Evolutionary conservation across 2,888 invertebrate species (phyloP).

Genomic region (Agonum fuliginosum): DNA sequence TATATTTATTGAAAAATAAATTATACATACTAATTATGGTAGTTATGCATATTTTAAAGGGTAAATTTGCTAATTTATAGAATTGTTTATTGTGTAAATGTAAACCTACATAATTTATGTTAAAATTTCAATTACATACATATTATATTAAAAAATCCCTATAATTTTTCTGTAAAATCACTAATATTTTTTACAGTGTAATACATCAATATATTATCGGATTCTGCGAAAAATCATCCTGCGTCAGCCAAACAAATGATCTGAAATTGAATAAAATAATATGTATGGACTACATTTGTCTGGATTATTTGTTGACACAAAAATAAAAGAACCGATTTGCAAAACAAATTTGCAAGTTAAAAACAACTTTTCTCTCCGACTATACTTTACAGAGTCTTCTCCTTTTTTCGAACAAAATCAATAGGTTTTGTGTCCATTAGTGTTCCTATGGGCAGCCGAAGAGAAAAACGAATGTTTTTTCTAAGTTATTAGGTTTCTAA

Average conservation of each 20-base stretch:
- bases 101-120: too few relatives aligned
- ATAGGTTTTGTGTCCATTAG: slow-evolving; percentile 45
- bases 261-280: neutral
- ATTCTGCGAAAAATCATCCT: neutral
- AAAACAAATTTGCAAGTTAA: neutral
- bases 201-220: too few relatives aligned
- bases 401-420: slow-evolving; percentile 35
- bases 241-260: neutral
- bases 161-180: too few relatives aligned
- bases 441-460: neutral
- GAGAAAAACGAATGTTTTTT: slow-evolving; percentile 33
- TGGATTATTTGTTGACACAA: slow-evolving; percentile 18
- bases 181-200: too few relatives aligned
- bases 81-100: too few relatives aligned
- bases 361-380: slow-evolving; percentile 7
- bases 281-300: neutral
- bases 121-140: too few relatives aligned
- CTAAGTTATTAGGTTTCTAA: slow-evolving; percentile 46
- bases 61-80: too few relatives aligned
- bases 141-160: too few relatives aligned
- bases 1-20: too few relatives aligned
- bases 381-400: slow-evolving; percentile 20
- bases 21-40: too few relatives aligned
- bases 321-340: neutral
- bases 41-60: too few relatives aligned